A percentile compares a stretch with the other conserved stretches of the same genome.
phyloP scores from a whole-genome alignment of 2,888 invertebrate species.

The Sylvicola cinctus region DNA sequence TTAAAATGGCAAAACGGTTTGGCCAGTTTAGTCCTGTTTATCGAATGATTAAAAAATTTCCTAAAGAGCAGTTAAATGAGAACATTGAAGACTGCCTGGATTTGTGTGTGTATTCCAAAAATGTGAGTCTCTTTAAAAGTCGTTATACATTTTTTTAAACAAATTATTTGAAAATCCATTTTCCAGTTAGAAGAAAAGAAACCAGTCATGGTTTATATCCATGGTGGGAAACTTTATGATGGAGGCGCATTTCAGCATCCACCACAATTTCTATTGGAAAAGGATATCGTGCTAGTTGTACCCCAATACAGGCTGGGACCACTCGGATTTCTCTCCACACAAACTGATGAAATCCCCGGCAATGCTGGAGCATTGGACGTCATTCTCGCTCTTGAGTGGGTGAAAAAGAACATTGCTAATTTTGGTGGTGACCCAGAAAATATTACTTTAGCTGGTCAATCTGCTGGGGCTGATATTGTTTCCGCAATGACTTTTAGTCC shows the following conservation, averaged over 20 bases:
- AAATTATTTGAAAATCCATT: too few relatives aligned
- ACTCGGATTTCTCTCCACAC: conserved; percentile 30
- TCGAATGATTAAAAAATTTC: conserved; percentile 11
- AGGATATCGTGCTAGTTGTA: conserved; percentile 27
- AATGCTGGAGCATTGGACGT: conserved; percentile 33
- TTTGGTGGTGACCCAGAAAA: conserved; percentile 29
- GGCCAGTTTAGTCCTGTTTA: conserved; percentile 21
- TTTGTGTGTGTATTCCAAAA: conserved; percentile 12
- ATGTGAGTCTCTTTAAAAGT: neutral
- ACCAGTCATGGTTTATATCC: conserved; percentile 25
- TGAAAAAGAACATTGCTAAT: conserved; percentile 25
- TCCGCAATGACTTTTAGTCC: conserved; percentile 26
- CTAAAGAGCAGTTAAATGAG: conserved; percentile 9
- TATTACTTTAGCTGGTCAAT: conserved; percentile 31
- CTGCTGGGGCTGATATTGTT: conserved; percentile 30
- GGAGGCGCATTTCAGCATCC: conserved; percentile 22
- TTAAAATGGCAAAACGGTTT: conserved; percentile 17
- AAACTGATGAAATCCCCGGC: conserved; percentile 29
- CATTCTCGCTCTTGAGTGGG: conserved; percentile 28
- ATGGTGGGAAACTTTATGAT: conserved; percentile 24
- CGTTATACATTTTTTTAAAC: too few relatives aligned
- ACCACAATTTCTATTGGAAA: conserved; percentile 24
- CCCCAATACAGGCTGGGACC: conserved; percentile 30
- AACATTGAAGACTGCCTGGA: conserved; percentile 22
- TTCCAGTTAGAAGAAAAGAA: too few relatives aligned